Base-by-base conservation (phyloP, 2,888 invertebrate species). In the Aphrophora alni region DNA sequence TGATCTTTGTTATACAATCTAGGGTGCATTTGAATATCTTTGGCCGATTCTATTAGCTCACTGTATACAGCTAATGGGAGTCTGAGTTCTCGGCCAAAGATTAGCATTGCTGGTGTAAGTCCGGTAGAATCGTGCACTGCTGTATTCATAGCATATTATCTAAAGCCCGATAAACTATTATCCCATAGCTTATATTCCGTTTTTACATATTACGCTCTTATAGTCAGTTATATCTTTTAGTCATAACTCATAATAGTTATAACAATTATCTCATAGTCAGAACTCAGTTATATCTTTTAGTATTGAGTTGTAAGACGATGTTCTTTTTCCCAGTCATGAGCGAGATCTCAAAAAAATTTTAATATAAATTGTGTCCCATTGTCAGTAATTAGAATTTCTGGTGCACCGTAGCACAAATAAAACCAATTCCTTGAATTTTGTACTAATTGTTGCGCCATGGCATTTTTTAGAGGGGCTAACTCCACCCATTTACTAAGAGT, bases 141-240 rank as follows among this genome's bases (percentile, higher is more conserved):
- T 0, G 85, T 82, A 26, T 85, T 85, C 38, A 83, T 73, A 0
- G 85, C 85, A 24, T n/a, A n/a, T n/a, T 85, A 84, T 4, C 69
- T 75, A 0, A 84, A 59, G 27, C 84, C 85, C 8, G 82, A 70
- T 0, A 85, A 1, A 24, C 80, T 51, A 0, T 82, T n/a, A 28
- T 84, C 85, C 85, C 86, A 86, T 3, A 80, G 75, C 1, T 80
- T 80, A 8, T 87, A 87, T 33, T 87, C 81, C 0, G 81, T 59
- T 0, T 83, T 81, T 4, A 86, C 85, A 38, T 82, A 87, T 28
- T 86, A 82, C 0, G 85, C 82, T 0, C 87, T 85, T 86, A 87
- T 87, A 0, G 86, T 87, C 33, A 8, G 33, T 33, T 33, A 33
- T 33, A 33, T 33, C 33, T 3, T 8, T 33, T 8, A 33, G 33